Conservation (phyloP, 2,797 vertebrate species). For the Phalloptychus januarius region DNA sequence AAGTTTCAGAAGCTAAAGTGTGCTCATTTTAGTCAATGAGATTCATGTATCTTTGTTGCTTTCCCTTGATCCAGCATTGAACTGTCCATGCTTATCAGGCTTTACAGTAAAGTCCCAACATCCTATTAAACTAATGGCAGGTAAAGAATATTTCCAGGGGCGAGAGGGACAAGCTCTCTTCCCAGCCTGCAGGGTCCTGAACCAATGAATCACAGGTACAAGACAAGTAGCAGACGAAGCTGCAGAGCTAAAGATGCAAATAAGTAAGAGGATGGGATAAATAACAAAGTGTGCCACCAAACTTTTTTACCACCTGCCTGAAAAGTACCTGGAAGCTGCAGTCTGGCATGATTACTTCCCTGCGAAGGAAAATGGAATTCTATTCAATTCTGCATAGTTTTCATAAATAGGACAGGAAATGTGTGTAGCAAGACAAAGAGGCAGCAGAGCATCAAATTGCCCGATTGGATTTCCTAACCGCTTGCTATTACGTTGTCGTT, state of each 20-base stretch:
- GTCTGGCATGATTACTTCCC: background rate
- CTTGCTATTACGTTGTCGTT: constrained; percentile 15
- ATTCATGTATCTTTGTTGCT: background rate
- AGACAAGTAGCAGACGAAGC: background rate
- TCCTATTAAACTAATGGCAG: background rate
- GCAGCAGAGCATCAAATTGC: constrained; percentile 10
- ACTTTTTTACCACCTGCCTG: constrained; percentile 16
- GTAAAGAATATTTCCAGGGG: background rate
- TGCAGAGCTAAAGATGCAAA: background rate
- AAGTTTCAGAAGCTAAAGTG: background rate
- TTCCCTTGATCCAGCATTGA: background rate
- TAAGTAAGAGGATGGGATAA: background rate
- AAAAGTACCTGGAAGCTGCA: constrained; percentile 3
- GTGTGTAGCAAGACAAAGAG: background rate
- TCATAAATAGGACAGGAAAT: background rate
- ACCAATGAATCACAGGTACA: background rate
- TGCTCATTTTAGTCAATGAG: background rate
- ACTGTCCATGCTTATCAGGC: background rate
- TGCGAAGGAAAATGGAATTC: background rate
- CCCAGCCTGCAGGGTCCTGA: background rate
- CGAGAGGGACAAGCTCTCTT: background rate
- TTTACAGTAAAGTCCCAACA: background rate
- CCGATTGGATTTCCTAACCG: constrained; percentile 15
- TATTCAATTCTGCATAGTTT: background rate
- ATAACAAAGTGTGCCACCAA: background rate